Conservation (phyloP, 2,797 vertebrate species). For the Poeciliopsis paucimaculata region DNA sequence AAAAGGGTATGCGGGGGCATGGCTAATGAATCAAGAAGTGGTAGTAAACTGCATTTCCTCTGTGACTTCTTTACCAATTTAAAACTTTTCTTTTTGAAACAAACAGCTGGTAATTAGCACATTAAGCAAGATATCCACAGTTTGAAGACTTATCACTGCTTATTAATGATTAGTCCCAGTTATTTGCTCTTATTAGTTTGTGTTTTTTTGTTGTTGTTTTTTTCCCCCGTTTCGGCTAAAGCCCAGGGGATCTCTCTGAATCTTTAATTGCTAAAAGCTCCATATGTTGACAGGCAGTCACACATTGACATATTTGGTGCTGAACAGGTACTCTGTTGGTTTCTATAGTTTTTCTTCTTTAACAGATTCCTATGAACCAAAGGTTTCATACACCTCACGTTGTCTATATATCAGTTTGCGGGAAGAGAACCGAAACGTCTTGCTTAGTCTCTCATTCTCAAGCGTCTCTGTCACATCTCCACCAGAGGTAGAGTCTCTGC, state of each 20-base stretch:
- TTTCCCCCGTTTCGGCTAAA: neutral
- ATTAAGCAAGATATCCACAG: neutral
- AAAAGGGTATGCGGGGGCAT: neutral
- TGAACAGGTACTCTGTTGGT: conserved; percentile 7
- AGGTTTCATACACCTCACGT: conserved; percentile 1
- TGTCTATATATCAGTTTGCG: conserved; percentile 13
- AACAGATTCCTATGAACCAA: conserved; percentile 4
- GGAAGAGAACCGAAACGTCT: conserved; percentile 9
- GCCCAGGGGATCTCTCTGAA: neutral
- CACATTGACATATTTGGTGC: neutral
- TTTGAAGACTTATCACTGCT: neutral
- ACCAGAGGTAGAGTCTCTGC: conserved; percentile 28
- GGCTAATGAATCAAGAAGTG: neutral
- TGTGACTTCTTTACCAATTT: neutral
- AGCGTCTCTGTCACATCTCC: conserved; percentile 37
- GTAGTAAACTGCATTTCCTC: neutral
- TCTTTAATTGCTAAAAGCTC: conserved; percentile 3
- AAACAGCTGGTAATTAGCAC: conserved; percentile 15
- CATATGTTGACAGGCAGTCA: conserved; percentile 7
- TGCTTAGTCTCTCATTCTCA: conserved; percentile 26
- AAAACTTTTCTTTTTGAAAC: neutral
- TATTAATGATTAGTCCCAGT: neutral
- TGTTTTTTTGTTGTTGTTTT: too few species aligned
- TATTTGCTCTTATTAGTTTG: neutral
- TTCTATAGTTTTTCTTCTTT: conserved; percentile 1